Evolutionary conservation across 2,797 vertebrate genomes (phyloP).

Genomic region (Anabacerthia variegaticeps): DNA sequence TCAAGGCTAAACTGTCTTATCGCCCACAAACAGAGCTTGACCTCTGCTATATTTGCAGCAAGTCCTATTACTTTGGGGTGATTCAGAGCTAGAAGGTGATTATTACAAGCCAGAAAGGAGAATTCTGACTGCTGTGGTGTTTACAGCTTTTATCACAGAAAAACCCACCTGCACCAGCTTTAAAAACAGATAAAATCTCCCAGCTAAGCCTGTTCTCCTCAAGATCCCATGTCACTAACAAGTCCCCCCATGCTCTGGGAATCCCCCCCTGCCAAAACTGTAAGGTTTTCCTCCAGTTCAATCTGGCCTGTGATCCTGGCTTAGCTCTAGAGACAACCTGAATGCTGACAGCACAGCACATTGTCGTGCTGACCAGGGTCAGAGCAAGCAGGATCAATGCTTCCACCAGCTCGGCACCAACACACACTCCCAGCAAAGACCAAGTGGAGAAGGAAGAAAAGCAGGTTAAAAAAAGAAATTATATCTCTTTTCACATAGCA

Average conservation of each 20-base stretch:
- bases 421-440: background rate
- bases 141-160: background rate
- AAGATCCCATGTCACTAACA: background rate
- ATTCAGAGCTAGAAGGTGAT: background rate
- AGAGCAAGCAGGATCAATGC: background rate
- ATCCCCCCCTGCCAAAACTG: background rate
- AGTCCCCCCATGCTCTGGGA: background rate
- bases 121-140: background rate
- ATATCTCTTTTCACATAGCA: rapidly evolving
- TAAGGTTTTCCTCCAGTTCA: background rate
- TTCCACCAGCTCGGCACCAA: background rate
- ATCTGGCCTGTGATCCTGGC: background rate
- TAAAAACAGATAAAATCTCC: slow-evolving; percentile 8
- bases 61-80: background rate
- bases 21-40: background rate
- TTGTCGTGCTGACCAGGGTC: background rate
- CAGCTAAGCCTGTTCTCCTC: background rate
- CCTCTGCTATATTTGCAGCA: background rate
- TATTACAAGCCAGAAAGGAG: background rate
- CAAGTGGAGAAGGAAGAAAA: background rate
- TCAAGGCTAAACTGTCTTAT: background rate
- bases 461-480: background rate
- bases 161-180: background rate
- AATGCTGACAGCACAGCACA: background rate
- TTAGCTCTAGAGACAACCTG: background rate